Percentiles rank a stretch among this genome's conserved stretches.
Conservation (phyloP, 2,797 vertebrate genomes). For the Poecilia velifera region DNA sequence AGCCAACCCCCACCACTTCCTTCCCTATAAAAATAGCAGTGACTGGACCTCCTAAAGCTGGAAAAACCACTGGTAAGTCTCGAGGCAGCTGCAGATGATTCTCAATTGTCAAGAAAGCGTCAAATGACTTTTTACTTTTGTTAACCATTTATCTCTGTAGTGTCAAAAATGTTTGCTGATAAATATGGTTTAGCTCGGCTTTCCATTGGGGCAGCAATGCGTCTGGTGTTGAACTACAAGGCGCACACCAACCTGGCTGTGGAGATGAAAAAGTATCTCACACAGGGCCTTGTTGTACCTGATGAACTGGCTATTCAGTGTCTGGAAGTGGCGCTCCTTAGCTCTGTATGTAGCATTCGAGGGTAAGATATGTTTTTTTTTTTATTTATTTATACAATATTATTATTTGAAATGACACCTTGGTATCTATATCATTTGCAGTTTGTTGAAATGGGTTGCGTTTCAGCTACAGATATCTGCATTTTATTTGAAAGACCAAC, state of each 20-base stretch:
- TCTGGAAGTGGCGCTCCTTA: slow-evolving; percentile 87
- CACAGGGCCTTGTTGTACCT: slow-evolving; percentile 84
- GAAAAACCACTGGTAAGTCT: slow-evolving; percentile 89
- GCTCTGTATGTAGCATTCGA: slow-evolving; percentile 77
- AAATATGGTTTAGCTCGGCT: slow-evolving; percentile 85
- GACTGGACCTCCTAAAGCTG: slow-evolving; percentile 92
- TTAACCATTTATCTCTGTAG: slow-evolving; percentile 66
- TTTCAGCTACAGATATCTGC: neutral
- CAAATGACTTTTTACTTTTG: neutral
- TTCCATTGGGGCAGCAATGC: slow-evolving; percentile 86
- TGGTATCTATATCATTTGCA: neutral
- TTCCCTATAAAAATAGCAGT: slow-evolving; percentile 88
- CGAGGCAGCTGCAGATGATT: neutral
- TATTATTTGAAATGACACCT: neutral
- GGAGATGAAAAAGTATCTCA: slow-evolving; percentile 82
- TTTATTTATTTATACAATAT: neutral
- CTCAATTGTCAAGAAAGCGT: neutral
- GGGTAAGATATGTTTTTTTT: slow-evolving; percentile 78
- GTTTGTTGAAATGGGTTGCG: neutral
- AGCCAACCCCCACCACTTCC: slow-evolving; percentile 83
- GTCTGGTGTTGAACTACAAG: slow-evolving; percentile 78
- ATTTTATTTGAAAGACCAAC: neutral
- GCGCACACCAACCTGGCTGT: slow-evolving; percentile 81
- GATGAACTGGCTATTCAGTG: slow-evolving; percentile 89
- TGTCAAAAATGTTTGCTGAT: slow-evolving; percentile 84